phyloP scores from a whole-genome alignment of 1,140 invertebrate genomes.

The Phymastichus coffea region DNA sequence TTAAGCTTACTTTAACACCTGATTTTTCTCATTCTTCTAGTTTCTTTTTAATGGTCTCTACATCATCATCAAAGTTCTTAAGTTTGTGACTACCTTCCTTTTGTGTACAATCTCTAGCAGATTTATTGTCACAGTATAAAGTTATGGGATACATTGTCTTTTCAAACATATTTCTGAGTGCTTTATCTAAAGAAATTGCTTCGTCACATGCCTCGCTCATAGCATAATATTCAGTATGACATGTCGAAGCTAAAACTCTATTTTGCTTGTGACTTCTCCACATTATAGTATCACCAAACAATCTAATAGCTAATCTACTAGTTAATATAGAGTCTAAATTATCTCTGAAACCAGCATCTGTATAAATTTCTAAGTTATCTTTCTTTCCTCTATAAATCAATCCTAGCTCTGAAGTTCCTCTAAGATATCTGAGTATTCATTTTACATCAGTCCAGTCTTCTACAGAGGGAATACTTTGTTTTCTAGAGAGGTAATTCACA shows the following conservation, averaged over 20 bases:
- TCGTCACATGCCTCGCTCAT: slow-evolving; percentile 34
- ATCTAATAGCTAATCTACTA: slow-evolving; percentile 4
- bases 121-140: slow-evolving; percentile 25
- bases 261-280: too few relatives aligned
- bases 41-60: slow-evolving; percentile 30
- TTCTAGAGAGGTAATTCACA: too few relatives aligned
- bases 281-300: slow-evolving; percentile 34
- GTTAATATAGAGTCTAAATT: slow-evolving; percentile 4
- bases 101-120: background rate
- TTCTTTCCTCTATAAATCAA: slow-evolving; percentile 18
- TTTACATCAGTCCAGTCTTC: too few relatives aligned
- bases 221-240: too few relatives aligned
- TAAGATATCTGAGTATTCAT: slow-evolving; percentile 39
- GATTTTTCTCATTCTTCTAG: slow-evolving; percentile 28
- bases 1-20: slow-evolving; percentile 27
- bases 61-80: slow-evolving; percentile 16
- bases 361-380: slow-evolving; percentile 21
- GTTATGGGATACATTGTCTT: too few relatives aligned
- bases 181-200: slow-evolving; percentile 33
- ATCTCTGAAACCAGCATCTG: slow-evolving; percentile 29
- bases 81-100: slow-evolving; percentile 16
- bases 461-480: slow-evolving; percentile 34
- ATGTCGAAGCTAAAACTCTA: slow-evolving; percentile 34
- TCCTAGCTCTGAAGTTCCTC: slow-evolving; percentile 27
- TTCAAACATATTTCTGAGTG: too few relatives aligned